Conservation (phyloP, 1,140 invertebrate species). For the Vollenhovia emeryi region DNA sequence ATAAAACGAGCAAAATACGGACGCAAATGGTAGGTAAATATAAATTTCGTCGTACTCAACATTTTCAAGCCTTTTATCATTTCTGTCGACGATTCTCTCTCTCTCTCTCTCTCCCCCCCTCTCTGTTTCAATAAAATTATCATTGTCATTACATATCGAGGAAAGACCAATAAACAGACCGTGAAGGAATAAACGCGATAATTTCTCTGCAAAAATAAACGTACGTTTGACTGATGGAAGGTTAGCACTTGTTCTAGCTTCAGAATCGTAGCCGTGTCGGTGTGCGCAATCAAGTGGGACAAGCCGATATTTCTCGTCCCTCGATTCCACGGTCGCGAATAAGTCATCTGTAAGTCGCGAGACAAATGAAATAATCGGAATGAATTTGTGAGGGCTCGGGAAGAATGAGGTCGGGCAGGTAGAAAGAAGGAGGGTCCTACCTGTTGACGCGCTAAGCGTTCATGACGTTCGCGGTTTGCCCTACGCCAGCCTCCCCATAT, state of each 20-base stretch:
- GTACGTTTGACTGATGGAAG: neutral
- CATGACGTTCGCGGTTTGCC: constrained; percentile 43
- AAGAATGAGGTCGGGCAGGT: constrained; percentile 30
- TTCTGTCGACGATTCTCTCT: neutral
- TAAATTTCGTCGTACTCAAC: neutral
- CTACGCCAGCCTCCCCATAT: constrained; percentile 5
- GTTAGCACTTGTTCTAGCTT: neutral
- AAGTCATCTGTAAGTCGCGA: constrained; percentile 9
- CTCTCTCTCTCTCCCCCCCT: neutral
- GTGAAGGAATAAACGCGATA: neutral
- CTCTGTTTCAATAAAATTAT: neutral
- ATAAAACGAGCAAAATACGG: constrained; percentile 11
- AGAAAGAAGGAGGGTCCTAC: constrained; percentile 40
- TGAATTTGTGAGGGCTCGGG: constrained; percentile 15
- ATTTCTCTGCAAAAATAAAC: neutral
- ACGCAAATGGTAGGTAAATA: constrained; percentile 38
- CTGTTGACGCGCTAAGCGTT: constrained; percentile 52
- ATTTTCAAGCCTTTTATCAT: constrained; percentile 27
- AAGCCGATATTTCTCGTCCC: neutral
- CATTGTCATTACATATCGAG: neutral
- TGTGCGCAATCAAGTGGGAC: neutral
- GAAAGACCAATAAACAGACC: neutral
- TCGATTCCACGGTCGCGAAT: neutral
- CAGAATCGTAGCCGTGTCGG: neutral
- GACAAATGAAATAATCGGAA: constrained; percentile 55